These are phyloP conservation scores for Halcyon smyrnensis DNA, from an alignment of 2,797 vertebrate genomes.

Conservation along the genomic window DNA sequence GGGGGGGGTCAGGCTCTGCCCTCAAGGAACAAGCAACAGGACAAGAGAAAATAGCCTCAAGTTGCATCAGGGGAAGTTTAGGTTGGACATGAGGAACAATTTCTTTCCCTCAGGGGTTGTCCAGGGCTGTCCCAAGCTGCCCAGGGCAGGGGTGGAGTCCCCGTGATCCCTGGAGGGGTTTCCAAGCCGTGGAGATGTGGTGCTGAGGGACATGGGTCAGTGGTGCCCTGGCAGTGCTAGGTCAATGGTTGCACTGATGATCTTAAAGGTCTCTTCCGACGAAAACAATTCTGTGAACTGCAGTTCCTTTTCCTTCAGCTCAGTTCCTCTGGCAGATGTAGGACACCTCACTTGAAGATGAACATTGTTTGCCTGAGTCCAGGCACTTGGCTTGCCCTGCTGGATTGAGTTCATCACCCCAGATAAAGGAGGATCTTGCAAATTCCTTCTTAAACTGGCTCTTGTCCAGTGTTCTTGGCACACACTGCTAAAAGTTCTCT, in stretches of 20 bases:
- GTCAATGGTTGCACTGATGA: background rate
- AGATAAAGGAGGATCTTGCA: background rate
- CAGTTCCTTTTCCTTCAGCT: background rate
- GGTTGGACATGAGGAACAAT: too few species aligned
- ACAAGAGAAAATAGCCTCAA: too few species aligned
- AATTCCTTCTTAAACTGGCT: constrained; percentile 12
- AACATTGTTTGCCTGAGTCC: background rate
- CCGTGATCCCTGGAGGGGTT: background rate
- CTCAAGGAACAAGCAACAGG: too few species aligned
- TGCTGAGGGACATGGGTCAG: background rate
- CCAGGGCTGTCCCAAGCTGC: too few species aligned
- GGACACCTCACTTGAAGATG: background rate
- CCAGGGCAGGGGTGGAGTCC: too few species aligned
- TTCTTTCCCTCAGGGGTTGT: too few species aligned
- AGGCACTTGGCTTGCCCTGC: background rate
- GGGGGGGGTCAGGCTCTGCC: too few species aligned
- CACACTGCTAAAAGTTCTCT: background rate
- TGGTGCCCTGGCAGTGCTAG: background rate
- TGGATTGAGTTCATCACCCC: background rate
- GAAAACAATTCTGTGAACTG: background rate
- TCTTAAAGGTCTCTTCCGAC: background rate
- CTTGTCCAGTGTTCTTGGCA: background rate
- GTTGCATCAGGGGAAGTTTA: too few species aligned
- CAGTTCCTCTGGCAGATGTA: background rate
- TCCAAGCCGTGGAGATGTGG: background rate